Percentiles rank a stretch among this genome's conserved stretches.
Conservation (phyloP, 2,888 invertebrate genomes). For the Copidosoma aretas region DNA sequence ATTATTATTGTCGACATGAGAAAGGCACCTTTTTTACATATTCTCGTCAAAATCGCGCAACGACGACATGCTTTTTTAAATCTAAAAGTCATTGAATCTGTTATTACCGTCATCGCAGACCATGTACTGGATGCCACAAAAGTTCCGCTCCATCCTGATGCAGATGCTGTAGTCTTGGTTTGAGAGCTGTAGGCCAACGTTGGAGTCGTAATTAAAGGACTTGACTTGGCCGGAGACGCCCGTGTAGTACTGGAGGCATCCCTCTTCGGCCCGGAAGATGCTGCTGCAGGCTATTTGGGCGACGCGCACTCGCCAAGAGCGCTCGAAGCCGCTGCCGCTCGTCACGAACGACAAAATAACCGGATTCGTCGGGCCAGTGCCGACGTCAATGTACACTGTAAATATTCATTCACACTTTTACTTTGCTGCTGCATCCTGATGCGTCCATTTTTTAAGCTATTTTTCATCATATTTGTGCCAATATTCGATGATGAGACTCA, state of each 20-base stretch:
- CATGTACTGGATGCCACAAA: conserved; percentile 85
- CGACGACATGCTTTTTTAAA: too few relatives aligned
- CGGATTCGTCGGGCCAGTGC: conserved; percentile 76
- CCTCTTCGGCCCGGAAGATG: conserved; percentile 75
- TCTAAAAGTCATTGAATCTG: too few relatives aligned
- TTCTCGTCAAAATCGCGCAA: too few relatives aligned
- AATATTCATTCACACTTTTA: background rate
- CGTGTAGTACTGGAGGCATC: conserved; percentile 80
- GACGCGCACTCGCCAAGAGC: conserved; percentile 82
- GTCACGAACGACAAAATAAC: conserved; percentile 83
- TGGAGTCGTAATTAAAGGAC: conserved; percentile 84
- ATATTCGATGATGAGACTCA: too few relatives aligned
- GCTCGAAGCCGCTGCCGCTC: conserved; percentile 74
- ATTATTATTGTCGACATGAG: background rate
- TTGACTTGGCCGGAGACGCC: conserved; percentile 82
- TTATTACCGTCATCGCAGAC: conserved; percentile 70
- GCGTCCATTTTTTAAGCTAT: too few relatives aligned
- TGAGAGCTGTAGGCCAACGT: conserved; percentile 78
- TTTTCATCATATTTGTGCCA: too few relatives aligned
- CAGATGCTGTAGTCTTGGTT: conserved; percentile 91
- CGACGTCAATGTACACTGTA: conserved; percentile 85
- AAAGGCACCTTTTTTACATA: background rate
- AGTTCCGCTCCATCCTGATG: conserved; percentile 82
- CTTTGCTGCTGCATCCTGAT: background rate
- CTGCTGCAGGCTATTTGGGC: conserved; percentile 82